phyloP scores from a whole-genome alignment of 2,888 invertebrate species.

The Entomobrya proxima region DNA sequence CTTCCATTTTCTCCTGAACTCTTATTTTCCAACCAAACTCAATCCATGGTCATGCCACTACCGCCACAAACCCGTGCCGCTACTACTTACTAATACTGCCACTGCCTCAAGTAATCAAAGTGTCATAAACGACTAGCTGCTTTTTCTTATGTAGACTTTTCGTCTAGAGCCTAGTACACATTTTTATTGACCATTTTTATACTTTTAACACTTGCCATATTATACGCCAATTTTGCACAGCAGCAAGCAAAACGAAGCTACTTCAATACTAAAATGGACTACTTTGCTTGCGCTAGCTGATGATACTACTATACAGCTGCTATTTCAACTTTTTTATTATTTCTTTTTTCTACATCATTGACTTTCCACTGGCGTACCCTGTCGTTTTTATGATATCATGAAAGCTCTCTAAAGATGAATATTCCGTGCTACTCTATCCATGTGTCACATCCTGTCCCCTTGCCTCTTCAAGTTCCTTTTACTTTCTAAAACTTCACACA shows the following conservation, averaged over 20 bases:
- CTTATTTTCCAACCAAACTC: too few species aligned
- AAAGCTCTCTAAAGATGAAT: background rate
- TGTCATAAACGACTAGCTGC: constrained; percentile 48
- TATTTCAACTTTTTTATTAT: background rate
- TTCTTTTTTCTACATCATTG: constrained; percentile 11
- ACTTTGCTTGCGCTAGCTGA: background rate
- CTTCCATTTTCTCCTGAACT: background rate
- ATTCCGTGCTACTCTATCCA: background rate
- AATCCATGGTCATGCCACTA: too few species aligned
- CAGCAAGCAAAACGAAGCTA: too few species aligned
- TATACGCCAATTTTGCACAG: background rate
- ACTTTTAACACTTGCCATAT: constrained; percentile 36
- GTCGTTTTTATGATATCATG: constrained; percentile 17
- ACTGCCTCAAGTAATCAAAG: constrained; percentile 48
- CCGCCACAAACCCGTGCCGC: background rate
- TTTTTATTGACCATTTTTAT: constrained; percentile 45
- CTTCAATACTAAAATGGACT: background rate
- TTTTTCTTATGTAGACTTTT: background rate
- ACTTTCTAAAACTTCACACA: too few species aligned
- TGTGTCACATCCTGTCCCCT: too few species aligned
- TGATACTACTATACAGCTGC: background rate
- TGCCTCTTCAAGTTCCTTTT: too few species aligned
- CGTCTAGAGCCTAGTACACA: constrained; percentile 17
- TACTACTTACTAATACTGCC: background rate
- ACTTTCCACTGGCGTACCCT: background rate